phyloP scores from a whole-genome alignment of 2,888 invertebrate genomes.

The Hyppa rectilinea region DNA sequence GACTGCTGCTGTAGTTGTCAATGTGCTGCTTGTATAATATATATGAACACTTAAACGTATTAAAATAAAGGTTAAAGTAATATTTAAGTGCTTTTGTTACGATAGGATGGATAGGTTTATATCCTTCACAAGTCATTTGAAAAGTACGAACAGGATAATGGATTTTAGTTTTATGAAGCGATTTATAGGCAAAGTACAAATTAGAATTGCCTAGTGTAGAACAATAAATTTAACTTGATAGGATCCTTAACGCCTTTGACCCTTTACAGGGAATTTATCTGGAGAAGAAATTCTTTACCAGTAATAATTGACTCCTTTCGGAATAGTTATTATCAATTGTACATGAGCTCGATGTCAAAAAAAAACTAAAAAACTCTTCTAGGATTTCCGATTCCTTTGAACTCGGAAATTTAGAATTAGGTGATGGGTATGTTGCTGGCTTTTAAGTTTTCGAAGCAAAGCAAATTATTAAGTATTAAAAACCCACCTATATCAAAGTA shows the following conservation, averaged over 20 bases:
- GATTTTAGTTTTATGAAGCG: constrained; percentile 52
- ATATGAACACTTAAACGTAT: constrained; percentile 17
- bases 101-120: constrained; percentile 9
- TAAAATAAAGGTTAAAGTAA: constrained; percentile 30
- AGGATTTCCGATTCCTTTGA: background rate
- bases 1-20: too few species aligned
- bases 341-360: background rate
- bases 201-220: constrained; percentile 34
- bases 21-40: too few species aligned
- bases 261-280: too few species aligned
- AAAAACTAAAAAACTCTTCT: background rate
- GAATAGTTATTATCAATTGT: background rate
- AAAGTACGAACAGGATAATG: constrained; percentile 3
- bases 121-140: constrained; percentile 18
- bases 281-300: background rate
- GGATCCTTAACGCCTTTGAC: constrained; percentile 2
- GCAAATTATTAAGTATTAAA: background rate
- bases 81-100: constrained; percentile 25
- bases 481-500: constrained; percentile 4
- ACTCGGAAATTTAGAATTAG: background rate
- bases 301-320: background rate
- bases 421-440: background rate
- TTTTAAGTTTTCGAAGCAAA: background rate
- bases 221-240: constrained; percentile 21
- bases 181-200: constrained; percentile 45